Evolutionary conservation across 2,113 vertebrate genomes (phyloP).

Genomic region (Urocynchramus pylzowi): DNA sequence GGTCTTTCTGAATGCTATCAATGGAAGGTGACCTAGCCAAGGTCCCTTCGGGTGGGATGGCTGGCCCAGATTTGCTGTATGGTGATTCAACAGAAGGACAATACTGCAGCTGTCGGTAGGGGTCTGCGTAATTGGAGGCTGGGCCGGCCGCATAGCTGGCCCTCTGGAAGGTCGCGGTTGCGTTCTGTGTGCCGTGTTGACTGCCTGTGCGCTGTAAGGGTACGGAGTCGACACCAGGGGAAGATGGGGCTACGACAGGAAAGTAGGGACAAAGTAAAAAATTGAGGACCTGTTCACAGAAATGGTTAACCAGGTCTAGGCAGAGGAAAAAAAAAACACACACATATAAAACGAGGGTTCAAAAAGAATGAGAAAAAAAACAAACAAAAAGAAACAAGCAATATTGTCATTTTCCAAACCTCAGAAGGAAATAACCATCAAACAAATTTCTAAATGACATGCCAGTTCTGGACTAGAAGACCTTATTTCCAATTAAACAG

Average conservation of each 20-base stretch:
- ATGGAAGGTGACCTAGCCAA: conserved; percentile 97
- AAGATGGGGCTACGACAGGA: conserved; percentile 97
- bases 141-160: conserved; percentile 90
- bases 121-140: conserved; percentile 88
- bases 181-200: conserved; percentile 82
- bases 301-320: conserved; percentile 90
- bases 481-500: background rate
- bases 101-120: conserved; percentile 97
- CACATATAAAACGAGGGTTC: conserved; percentile 69
- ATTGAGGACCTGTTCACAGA: conserved; percentile 95
- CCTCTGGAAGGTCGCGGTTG: conserved; percentile 89
- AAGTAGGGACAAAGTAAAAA: conserved; percentile 98
- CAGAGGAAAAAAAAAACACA: conserved; percentile 61
- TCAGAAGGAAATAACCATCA: background rate
- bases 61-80: conserved; percentile 98
- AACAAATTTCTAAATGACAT: background rate
- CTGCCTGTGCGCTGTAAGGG: conserved; percentile 98
- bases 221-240: conserved; percentile 98
- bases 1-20: conserved; percentile 99
- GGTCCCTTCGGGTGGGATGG: conserved; percentile 93
- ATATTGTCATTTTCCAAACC: conserved; percentile 56
- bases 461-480: background rate
- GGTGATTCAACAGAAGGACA: conserved; percentile 97
- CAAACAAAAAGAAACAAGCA: conserved; percentile 54
- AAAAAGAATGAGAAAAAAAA: conserved; percentile 70